Percentiles rank a stretch among this genome's conserved stretches.
These are phyloP conservation scores for Protophormia terraenovae DNA, from an alignment of 2,888 invertebrate species.

Conservation along the genomic window DNA sequence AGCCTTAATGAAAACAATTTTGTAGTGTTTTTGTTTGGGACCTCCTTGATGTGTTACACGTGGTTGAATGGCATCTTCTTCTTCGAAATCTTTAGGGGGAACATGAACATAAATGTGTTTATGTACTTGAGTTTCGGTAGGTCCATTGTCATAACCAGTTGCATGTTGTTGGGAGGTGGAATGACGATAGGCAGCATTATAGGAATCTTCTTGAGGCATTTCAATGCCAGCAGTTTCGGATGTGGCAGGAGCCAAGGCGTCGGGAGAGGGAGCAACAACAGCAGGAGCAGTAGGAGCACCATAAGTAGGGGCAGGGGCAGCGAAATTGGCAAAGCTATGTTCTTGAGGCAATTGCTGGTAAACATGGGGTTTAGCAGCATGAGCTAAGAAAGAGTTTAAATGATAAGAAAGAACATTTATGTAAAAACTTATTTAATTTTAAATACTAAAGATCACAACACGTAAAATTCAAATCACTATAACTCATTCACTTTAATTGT, in stretches of 20 bases:
- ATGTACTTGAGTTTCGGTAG: slow-evolving; percentile 75
- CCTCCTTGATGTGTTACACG: slow-evolving; percentile 78
- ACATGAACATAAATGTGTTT: slow-evolving; percentile 81
- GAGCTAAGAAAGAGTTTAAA: slow-evolving; percentile 56
- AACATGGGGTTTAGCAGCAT: slow-evolving; percentile 72
- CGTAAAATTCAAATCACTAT: no score
- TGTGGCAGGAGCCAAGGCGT: background rate
- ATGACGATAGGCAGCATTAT: slow-evolving; percentile 76
- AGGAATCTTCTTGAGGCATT: slow-evolving; percentile 73
- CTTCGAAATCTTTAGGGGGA: slow-evolving; percentile 79
- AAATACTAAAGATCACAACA: no score
- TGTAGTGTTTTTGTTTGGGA: slow-evolving; percentile 92
- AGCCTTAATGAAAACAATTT: slow-evolving; percentile 95
- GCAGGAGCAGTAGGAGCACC: slow-evolving; percentile 56
- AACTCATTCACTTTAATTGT: background rate
- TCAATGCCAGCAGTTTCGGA: background rate
- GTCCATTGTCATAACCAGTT: slow-evolving; percentile 75
- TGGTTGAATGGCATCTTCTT: slow-evolving; percentile 76
- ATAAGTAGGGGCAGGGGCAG: slow-evolving; percentile 67
- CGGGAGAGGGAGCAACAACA: background rate
- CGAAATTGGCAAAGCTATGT: slow-evolving; percentile 73
- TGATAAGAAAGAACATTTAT: background rate
- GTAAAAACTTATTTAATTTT: no score
- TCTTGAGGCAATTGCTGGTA: slow-evolving; percentile 76
- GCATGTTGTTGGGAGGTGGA: slow-evolving; percentile 72